Percentiles rank a stretch among this genome's conserved stretches.
These are phyloP conservation scores for Ammodytes dubius DNA, from an alignment of 2,113 vertebrate genomes.

Conservation along the genomic window DNA sequence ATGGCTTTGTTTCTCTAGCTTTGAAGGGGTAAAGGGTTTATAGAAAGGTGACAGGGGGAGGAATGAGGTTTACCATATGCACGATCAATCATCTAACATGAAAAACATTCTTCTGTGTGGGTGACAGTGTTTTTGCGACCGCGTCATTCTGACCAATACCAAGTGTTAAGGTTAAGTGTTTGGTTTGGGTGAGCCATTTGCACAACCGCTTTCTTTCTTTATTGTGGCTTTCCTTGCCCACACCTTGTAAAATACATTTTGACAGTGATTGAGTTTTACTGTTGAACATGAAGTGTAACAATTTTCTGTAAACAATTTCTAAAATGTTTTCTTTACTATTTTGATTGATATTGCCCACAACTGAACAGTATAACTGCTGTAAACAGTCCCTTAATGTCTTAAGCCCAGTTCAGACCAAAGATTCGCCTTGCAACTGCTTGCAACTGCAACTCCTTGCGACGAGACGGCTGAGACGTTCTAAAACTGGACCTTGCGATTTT, in stretches of 20 bases:
- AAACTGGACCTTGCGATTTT: too few species aligned
- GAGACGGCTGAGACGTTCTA: too few species aligned
- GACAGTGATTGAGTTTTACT: neutral
- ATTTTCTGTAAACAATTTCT: too few species aligned
- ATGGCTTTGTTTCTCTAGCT: neutral
- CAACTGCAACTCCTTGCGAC: too few species aligned
- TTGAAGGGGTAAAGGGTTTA: neutral
- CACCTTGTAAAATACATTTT: conserved; percentile 14
- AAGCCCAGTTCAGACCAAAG: too few species aligned
- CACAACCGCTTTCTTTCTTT: neutral
- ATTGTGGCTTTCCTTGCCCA: neutral
- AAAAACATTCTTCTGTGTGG: conserved; percentile 36
- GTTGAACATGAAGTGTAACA: neutral
- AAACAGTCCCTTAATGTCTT: neutral
- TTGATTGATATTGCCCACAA: neutral
- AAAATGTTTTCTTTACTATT: neutral
- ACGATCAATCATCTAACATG: conserved; percentile 29
- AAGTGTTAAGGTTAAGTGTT: conserved; percentile 6
- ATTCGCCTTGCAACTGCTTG: too few species aligned
- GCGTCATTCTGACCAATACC: conserved; percentile 14
- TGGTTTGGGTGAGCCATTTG: conserved; percentile 4
- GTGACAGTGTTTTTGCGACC: conserved; percentile 8
- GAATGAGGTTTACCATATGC: conserved; percentile 2
- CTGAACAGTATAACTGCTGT: neutral
- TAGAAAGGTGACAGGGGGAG: neutral